Conservation (phyloP, 2,113 vertebrate genomes). For the Tetrax tetrax region DNA sequence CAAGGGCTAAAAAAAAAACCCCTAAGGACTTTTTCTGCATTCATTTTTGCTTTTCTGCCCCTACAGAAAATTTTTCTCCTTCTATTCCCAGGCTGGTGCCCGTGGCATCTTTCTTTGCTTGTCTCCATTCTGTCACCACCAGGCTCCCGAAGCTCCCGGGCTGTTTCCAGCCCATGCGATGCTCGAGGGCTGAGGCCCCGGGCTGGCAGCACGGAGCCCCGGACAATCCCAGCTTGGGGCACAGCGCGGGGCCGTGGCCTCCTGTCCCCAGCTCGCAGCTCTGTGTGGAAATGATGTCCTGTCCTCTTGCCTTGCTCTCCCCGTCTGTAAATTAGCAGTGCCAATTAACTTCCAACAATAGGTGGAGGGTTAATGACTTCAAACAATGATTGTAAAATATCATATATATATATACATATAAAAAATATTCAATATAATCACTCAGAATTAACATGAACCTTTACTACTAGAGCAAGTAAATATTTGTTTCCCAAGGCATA, state of each 20-base stretch:
- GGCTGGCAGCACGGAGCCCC: neutral
- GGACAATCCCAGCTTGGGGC: neutral
- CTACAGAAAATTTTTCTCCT: neutral
- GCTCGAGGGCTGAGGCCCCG: fast-evolving
- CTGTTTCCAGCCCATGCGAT: neutral
- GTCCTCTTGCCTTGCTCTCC: neutral
- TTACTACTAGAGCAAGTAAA: neutral
- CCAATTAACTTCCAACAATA: neutral
- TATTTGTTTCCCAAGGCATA: neutral
- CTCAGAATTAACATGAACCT: neutral
- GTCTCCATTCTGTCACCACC: neutral
- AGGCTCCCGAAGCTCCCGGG: neutral
- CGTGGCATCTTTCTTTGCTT: neutral
- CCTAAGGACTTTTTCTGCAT: neutral
- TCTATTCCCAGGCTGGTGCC: neutral
- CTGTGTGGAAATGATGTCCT: neutral
- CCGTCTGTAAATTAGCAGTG: neutral
- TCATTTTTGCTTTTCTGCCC: neutral
- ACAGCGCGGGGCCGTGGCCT: neutral
- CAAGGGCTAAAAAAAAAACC: neutral
- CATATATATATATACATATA: neutral
- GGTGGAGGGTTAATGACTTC: neutral
- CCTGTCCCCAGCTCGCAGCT: neutral
- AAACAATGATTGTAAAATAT: neutral
- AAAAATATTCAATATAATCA: neutral